Percentiles rank a stretch among this genome's conserved stretches.
phyloP scores from a whole-genome alignment of 1,140 invertebrate genomes.

The Latrodectus geometricus region DNA sequence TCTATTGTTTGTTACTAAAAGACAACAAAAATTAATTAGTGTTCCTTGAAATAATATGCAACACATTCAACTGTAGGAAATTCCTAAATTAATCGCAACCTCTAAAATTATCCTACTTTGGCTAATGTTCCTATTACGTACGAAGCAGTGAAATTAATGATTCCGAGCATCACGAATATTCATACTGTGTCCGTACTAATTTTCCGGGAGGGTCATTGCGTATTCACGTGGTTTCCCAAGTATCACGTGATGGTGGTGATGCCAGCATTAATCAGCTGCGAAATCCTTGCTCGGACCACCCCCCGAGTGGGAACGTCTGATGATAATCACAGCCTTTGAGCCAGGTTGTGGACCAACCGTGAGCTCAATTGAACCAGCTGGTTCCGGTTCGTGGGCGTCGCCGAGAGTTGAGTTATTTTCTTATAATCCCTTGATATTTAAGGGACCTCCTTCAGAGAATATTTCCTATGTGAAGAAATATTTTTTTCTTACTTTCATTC shows the following conservation, averaged over 20 bases:
- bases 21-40: too few species aligned
- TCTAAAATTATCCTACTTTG: too few species aligned
- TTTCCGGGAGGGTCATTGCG: not conserved
- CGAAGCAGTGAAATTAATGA: constrained; percentile 6
- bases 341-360: constrained; percentile 50
- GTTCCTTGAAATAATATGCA: too few species aligned
- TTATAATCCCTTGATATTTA: constrained; percentile 50
- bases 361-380: constrained; percentile 43
- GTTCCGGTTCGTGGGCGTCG: constrained; percentile 52
- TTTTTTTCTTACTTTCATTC: not conserved
- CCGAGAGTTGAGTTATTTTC: constrained; percentile 35
- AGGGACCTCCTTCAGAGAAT: constrained; percentile 43
- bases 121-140: not conserved
- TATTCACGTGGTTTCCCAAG: constrained; percentile 18
- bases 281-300: constrained; percentile 34
- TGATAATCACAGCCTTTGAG: constrained; percentile 54
- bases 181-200: constrained; percentile 5
- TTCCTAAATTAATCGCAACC: too few species aligned
- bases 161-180: not conserved
- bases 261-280: constrained; percentile 50
- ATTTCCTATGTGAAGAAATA: not conserved
- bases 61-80: too few species aligned
- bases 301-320: constrained; percentile 49
- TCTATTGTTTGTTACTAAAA: too few species aligned
- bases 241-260: constrained; percentile 39